These are phyloP conservation scores for Corapipo altera DNA, from an alignment of 2,113 vertebrate species.

Conservation along the genomic window DNA sequence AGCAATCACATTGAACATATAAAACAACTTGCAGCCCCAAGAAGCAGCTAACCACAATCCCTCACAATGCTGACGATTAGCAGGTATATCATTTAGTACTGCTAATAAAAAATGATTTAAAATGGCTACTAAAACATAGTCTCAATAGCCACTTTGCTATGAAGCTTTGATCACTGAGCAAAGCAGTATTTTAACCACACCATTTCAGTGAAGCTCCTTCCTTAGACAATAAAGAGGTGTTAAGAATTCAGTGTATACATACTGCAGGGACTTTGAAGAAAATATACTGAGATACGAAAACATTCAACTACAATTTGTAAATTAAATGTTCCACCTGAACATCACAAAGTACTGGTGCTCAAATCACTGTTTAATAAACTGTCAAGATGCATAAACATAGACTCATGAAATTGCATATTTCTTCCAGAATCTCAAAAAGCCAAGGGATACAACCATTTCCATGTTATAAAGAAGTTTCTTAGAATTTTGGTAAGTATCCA, in stretches of 20 bases:
- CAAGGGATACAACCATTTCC: background rate
- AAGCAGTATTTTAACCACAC: background rate
- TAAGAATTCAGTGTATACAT: background rate
- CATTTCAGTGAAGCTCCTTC: background rate
- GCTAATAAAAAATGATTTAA: background rate
- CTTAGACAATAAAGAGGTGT: background rate
- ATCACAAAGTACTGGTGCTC: background rate
- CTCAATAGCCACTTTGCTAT: background rate
- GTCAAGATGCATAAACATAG: background rate
- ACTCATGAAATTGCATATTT: background rate
- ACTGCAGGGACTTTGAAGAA: background rate
- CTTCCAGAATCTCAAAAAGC: background rate
- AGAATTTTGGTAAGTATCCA: background rate
- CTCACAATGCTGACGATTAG: background rate
- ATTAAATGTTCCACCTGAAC: background rate
- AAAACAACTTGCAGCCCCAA: background rate
- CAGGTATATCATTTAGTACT: background rate
- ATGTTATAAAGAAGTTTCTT: background rate
- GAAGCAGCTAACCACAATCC: background rate
- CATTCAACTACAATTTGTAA: background rate
- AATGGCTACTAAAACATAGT: background rate
- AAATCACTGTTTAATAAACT: background rate
- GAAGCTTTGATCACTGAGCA: background rate
- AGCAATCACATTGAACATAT: slow-evolving; percentile 23
- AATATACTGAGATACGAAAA: background rate